phyloP scores from a whole-genome alignment of 2,797 vertebrate genomes.

The Sitta carolinensis region DNA sequence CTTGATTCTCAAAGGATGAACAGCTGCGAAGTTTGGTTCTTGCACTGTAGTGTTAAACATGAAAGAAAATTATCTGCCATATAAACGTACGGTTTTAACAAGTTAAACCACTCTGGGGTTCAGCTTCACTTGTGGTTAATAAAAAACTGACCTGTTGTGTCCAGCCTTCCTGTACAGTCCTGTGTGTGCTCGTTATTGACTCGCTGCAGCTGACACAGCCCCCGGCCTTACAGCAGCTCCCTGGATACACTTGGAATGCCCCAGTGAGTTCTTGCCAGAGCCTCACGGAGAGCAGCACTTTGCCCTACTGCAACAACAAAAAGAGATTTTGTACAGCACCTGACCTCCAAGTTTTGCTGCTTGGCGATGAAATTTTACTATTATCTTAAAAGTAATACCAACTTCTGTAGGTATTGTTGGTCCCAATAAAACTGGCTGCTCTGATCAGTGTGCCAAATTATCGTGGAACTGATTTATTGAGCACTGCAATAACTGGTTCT shows the following conservation, averaged over 20 bases:
- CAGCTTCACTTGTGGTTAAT: slow-evolving; percentile 77
- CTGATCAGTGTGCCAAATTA: neutral
- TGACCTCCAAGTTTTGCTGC: neutral
- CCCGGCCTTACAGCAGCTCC: neutral
- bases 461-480: neutral
- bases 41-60: slow-evolving; percentile 65
- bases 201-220: neutral
- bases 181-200: slow-evolving; percentile 57
- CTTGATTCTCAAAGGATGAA: slow-evolving; percentile 70
- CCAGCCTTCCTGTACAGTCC: slow-evolving; percentile 55
- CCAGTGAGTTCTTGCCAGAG: neutral
- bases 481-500: neutral
- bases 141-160: slow-evolving; percentile 76
- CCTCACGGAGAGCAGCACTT: neutral
- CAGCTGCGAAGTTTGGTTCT: slow-evolving; percentile 62
- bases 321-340: neutral
- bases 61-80: slow-evolving; percentile 59
- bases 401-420: neutral
- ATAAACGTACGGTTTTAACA: slow-evolving; percentile 58
- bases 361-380: neutral
- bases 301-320: neutral
- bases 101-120: slow-evolving; percentile 68
- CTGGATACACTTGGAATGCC: neutral
- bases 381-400: neutral
- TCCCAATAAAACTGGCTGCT: slow-evolving; percentile 2